Percentiles rank a stretch among this genome's conserved stretches.
Conservation (phyloP, 1,140 invertebrate genomes). For the Choristoneura fumiferana region DNA sequence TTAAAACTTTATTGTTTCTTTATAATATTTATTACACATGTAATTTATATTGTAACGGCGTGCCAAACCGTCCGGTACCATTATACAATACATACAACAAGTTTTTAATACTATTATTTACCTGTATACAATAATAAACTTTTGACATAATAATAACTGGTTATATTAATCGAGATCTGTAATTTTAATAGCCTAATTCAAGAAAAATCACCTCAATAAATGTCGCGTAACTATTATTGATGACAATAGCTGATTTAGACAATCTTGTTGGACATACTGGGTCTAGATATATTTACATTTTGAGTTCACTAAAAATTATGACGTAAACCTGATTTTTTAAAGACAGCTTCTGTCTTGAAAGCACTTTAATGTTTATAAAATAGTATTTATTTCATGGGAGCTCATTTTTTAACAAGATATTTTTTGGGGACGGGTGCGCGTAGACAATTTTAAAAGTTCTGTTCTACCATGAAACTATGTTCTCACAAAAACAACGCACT, state of each 20-base stretch:
- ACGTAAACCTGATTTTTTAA: slow-evolving; percentile 43
- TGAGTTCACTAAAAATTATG: slow-evolving; percentile 37
- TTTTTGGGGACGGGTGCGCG: neutral
- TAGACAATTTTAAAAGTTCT: neutral
- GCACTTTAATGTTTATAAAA: slow-evolving; percentile 49
- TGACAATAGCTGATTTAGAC: slow-evolving; percentile 33
- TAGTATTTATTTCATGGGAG: neutral
- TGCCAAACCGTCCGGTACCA: slow-evolving; percentile 52
- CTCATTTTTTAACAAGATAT: neutral
- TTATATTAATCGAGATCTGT: slow-evolving; percentile 64
- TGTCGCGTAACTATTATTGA: slow-evolving; percentile 38
- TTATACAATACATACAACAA: slow-evolving; percentile 68
- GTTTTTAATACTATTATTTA: slow-evolving; percentile 66
- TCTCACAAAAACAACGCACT: neutral
- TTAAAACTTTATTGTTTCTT: slow-evolving; percentile 74
- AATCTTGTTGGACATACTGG: slow-evolving; percentile 47
- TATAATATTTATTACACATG: slow-evolving; percentile 74
- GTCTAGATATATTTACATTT: slow-evolving; percentile 37
- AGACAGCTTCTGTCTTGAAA: slow-evolving; percentile 71
- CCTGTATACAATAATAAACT: slow-evolving; percentile 75
- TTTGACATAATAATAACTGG: slow-evolving; percentile 71
- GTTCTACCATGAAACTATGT: neutral
- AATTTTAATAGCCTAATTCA: slow-evolving; percentile 45
- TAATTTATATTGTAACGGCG: slow-evolving; percentile 60
- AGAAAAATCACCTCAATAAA: slow-evolving; percentile 50